Base-by-base conservation (phyloP, 2,797 vertebrate species). In the Oceanodroma leucorhoa region DNA sequence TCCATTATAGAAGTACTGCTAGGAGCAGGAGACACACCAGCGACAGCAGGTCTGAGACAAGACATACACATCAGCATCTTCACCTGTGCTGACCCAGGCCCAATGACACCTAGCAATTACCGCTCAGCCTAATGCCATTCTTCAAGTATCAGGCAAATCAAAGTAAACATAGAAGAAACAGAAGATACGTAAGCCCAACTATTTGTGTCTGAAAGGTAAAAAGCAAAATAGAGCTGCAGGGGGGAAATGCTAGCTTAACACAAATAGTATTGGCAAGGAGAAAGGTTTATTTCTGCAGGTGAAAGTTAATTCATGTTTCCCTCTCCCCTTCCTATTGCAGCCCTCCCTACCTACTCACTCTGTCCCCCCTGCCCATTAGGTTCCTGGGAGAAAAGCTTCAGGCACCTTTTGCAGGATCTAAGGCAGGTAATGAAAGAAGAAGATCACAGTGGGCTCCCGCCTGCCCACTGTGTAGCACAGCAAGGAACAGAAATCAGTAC, bases 341-440 rank as follows among this genome's bases (percentile, higher is more conserved):
- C 46, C 34, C 55, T 70, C 51, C 21, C 34, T 50, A 69, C 27
- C 22, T 67, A 36, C 51, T 23, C 51, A 11, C 34, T 60, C 77
- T 70, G 27, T 15, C 73, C 32, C 43, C 40, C 18, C 34, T 45
- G 67, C 40, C 73, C 75, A 30, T n/a, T 27, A 83, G 61, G 48
- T 32, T 79, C 50, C 72, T 43, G 40, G 34, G 9, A 93, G 46
- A 69, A 89, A 65, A 80, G 20, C n/a, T 84, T 51, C 57, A 66
- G 65, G 82, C 43, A 77, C 32, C 62, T 90, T 64, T 60, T 66
- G 72, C 41, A 62, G 45, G 53, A 89, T 21, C 78, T 19, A 58
- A 66, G 23, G 78, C 82, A 64, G 32, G 57, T 75, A 88, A 85
- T n/a, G 65, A 90, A 64, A 67, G 43, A 85, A 64, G n/a, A 88